Conservation (phyloP, 2,888 invertebrate genomes). For the Amblyjoppa proteus region DNA sequence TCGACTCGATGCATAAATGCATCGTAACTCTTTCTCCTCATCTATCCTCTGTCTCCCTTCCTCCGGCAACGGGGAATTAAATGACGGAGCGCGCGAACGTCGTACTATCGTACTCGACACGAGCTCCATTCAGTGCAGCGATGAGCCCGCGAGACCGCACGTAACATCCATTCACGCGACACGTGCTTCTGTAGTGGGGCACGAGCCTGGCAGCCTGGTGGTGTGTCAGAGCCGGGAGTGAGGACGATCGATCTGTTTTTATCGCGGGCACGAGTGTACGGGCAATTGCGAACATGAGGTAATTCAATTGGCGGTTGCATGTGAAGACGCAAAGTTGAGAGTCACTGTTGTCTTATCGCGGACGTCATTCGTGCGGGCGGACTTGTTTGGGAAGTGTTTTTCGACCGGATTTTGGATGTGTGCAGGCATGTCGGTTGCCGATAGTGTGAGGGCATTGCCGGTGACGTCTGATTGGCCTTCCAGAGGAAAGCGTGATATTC, state of each 20-base stretch:
- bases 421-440: not conserved
- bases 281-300: not conserved
- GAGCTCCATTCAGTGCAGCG: constrained; percentile 14
- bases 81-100: not conserved
- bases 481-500: no score
- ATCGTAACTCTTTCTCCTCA: not conserved
- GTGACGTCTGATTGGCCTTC: no score
- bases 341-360: not conserved
- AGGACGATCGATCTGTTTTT: not conserved
- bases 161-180: constrained; percentile 41
- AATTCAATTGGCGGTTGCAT: not conserved
- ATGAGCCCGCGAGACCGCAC: constrained; percentile 5
- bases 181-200: not conserved
- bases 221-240: not conserved
- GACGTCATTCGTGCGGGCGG: not conserved
- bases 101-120: constrained; percentile 16
- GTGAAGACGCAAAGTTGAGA: not conserved
- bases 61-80: not conserved
- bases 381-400: not conserved
- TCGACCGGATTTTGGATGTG: not conserved
- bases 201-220: not conserved
- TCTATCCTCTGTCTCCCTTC: not conserved
- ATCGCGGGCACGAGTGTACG: not conserved
- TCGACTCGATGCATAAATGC: constrained; percentile 9
- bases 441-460: not conserved